Base-by-base conservation (phyloP, 2,797 vertebrate species). In the Alcedo atthis region DNA sequence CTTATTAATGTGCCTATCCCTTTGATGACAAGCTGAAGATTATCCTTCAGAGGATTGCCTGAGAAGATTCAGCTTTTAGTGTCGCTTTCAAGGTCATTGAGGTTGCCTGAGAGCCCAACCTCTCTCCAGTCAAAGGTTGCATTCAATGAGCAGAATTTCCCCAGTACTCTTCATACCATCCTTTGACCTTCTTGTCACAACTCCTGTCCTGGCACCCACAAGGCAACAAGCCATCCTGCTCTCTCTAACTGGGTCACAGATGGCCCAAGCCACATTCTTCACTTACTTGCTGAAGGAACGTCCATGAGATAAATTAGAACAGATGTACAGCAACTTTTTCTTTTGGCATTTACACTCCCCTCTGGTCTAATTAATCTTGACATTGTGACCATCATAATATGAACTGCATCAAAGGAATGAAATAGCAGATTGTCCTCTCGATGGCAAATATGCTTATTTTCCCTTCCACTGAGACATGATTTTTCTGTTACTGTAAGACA, bases 171-270 rank as follows among this genome's bases (percentile, higher is more conserved):
- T 49, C 22, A 76, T 77, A 59, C 6, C 80, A 49, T 61, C 92
- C 69, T 79, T 57, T 92, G 95, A 93, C 94, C 95, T 97, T 94
- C 92, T 90, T 80, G 85, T 68, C 9, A 71, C 91, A 64, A 28
- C 85, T 96, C 80, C 49, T 75, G 35, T 58, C 85, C 77, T 37
- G 94, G 93, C 81, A 94, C 90, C 93, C 48, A 10, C 90, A 82
- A 92, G 95, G 94, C 93, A 93, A 45, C 46, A 48, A 79, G 63
- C 49, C 63, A 2, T 93, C 71, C 88, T 93, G 77, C 82, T 96
- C 93, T 46, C 66, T 81, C 76, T 97, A 97, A 97, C 69, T 97
- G 95, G 97, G 97, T 97, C 97, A 97, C 97, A 98, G 97, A 97
- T 98, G 97, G 97, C 90, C 92, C 58, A 91, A 92, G 89, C 92